Percentiles rank a stretch among this genome's conserved stretches.
Evolutionary conservation across 2,888 invertebrate genomes (phyloP).

Genomic region (Tachina fera): DNA sequence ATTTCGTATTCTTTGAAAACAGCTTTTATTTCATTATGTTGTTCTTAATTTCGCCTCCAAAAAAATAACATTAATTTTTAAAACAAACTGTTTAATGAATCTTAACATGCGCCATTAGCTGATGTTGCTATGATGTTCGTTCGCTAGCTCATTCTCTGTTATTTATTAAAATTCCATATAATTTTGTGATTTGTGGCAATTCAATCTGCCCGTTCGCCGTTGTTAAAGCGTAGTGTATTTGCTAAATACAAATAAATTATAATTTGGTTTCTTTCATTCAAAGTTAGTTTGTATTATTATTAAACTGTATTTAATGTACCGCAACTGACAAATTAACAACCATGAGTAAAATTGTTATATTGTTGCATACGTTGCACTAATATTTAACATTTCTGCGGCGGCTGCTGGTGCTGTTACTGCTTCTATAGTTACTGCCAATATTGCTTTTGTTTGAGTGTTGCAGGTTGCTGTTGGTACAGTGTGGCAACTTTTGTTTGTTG

Average conservation of each 20-base stretch:
- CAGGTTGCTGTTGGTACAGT: slow-evolving; percentile 24
- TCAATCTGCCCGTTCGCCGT: slow-evolving; percentile 28
- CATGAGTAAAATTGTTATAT: slow-evolving; percentile 61
- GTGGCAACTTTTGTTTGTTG: slow-evolving; percentile 17
- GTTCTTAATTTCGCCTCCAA: no score
- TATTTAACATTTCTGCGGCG: not conserved
- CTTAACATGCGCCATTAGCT: slow-evolving; percentile 23
- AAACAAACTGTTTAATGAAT: slow-evolving; percentile 13
- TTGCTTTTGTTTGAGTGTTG: slow-evolving; percentile 24
- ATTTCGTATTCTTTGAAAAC: no score
- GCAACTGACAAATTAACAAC: slow-evolving; percentile 72
- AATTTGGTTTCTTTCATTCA: slow-evolving; percentile 49
- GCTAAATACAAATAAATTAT: slow-evolving; percentile 52
- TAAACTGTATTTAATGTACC: slow-evolving; percentile 71
- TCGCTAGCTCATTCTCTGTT: not conserved
- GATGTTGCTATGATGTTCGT: slow-evolving; percentile 8
- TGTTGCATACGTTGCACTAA: slow-evolving; percentile 32
- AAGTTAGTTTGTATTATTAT: slow-evolving; percentile 61
- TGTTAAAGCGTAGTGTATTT: not conserved
- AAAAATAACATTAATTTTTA: slow-evolving; percentile 20
- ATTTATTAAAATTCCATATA: slow-evolving; percentile 53
- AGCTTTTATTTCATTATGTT: not conserved
- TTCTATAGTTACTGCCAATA: not conserved
- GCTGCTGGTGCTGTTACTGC: not conserved
- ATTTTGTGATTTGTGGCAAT: slow-evolving; percentile 63